Evolutionary conservation across 1,140 invertebrate genomes (phyloP).

Genomic region (Achatina immaculata): DNA sequence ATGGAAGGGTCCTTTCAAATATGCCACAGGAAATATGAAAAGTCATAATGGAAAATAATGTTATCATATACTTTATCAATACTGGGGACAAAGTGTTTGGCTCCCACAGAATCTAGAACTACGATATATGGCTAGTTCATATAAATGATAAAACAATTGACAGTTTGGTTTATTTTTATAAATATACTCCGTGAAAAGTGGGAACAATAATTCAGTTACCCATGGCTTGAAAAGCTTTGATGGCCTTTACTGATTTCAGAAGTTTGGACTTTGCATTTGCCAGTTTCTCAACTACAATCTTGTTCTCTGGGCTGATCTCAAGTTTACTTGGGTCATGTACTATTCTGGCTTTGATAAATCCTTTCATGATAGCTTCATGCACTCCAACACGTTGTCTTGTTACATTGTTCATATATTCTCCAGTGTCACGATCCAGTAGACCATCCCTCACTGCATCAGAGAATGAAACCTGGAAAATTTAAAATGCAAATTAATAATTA

Average conservation of each 20-base stretch:
- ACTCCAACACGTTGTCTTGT: slow-evolving; percentile 61
- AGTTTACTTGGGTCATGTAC: slow-evolving; percentile 63
- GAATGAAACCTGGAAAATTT: slow-evolving; percentile 49
- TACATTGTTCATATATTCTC: slow-evolving; percentile 65
- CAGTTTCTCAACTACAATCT: slow-evolving; percentile 65
- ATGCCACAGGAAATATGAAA: no score
- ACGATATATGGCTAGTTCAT: no score
- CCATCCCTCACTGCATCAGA: slow-evolving; percentile 56
- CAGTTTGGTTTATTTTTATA: no score
- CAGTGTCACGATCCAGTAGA: slow-evolving; percentile 60
- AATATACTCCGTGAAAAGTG: no score
- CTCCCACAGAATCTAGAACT: no score
- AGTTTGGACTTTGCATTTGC: slow-evolving; percentile 60
- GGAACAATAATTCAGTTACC: neutral
- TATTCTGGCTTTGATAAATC: slow-evolving; percentile 68
- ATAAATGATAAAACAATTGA: no score
- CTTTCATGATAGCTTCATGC: slow-evolving; percentile 68
- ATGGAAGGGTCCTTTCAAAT: no score
- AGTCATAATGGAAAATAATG: no score
- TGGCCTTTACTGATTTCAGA: slow-evolving; percentile 55
- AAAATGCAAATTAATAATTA: neutral
- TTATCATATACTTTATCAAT: no score
- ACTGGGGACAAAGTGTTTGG: no score
- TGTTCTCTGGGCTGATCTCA: slow-evolving; percentile 66
- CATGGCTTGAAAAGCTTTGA: slow-evolving; percentile 57